Evolutionary conservation across 1,140 invertebrate genomes (phyloP), one percentile per base, ranked within the genome.

Genomic region (Hylaeus anthracinus): DNA sequence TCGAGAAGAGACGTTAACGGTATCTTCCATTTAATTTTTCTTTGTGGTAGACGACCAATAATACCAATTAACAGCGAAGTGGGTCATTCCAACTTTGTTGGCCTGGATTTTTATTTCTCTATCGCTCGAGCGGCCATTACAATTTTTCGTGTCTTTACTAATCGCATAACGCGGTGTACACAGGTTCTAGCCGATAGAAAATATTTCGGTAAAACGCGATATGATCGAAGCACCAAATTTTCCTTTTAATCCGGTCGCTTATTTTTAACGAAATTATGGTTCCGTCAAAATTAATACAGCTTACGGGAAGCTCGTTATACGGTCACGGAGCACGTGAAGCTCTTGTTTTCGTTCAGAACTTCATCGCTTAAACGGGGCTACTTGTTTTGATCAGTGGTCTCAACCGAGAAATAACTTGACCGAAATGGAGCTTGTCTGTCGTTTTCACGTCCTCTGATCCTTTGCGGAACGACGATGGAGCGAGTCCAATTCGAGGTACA

Each of bases 61-160:
- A 80, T 69, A 72, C n/a, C 72, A 61, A 74, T 80, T 80, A 80
- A 66, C 45, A 37, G 51, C 26, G 37, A 66, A 60, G 37, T 75
- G 39, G 55, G 77, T 73, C 61, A 9, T 65, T 66, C 53, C 15
- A 65, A 72, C 48, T 72, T 37, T 10, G 41, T 14, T 51, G 61
- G 15, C 64, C 43, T 39, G 5, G n/a, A 39, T 15, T 55, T 67
- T 48, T 9, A 72, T 51, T 79, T 65, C 12, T 10, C n/a, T 5
- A 37, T 55, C 60, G 15, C 15, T 14, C 15, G 53, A n/a, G 15
- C 26, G 26, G 1, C 43, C 43, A 41, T 58, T 78, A 39, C 26
- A 63, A 72, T 55, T 15, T 64, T 51, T 12, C 8, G 26, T 39
- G n/a, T 41, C 8, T 63, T 39, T 15, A 6, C 45, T 5, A 1